phyloP scores from a whole-genome alignment of 2,113 vertebrate genomes.

The Sclerurus mexicanus region DNA sequence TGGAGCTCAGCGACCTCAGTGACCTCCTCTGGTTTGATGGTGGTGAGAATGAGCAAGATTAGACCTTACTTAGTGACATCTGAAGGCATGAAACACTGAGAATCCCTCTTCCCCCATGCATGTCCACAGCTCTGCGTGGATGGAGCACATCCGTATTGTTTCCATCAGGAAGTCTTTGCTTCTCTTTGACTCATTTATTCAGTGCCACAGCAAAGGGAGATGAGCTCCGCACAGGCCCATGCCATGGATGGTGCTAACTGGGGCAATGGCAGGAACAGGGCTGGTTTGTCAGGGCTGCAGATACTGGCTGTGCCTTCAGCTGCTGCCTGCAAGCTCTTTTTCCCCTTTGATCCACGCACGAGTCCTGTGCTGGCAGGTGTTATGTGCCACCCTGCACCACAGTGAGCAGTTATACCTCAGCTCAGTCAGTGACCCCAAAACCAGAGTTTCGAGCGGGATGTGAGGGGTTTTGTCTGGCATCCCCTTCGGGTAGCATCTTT shows the following conservation, averaged over 20 bases:
- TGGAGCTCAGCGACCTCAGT: neutral
- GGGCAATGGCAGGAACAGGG: neutral
- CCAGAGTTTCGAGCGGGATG: neutral
- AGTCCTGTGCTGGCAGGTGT: neutral
- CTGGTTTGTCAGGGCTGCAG: neutral
- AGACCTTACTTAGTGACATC: neutral
- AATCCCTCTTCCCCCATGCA: neutral
- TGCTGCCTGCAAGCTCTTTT: neutral
- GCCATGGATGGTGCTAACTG: neutral
- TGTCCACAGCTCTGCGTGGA: neutral
- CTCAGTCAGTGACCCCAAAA: neutral
- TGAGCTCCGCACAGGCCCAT: neutral
- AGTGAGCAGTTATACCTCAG: neutral
- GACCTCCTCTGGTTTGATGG: neutral
- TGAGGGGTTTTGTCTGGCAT: neutral
- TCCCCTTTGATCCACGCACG: neutral
- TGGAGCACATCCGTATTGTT: neutral
- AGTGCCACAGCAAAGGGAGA: neutral
- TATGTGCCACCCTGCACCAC: neutral
- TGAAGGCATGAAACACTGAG: neutral
- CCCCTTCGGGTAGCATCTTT: neutral
- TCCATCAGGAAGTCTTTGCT: neutral
- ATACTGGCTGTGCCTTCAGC: fast-evolving
- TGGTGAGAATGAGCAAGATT: neutral
- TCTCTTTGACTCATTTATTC: neutral